Evolutionary conservation across 2,113 vertebrate species (phyloP).

Genomic region (Nannospalax galili): DNA sequence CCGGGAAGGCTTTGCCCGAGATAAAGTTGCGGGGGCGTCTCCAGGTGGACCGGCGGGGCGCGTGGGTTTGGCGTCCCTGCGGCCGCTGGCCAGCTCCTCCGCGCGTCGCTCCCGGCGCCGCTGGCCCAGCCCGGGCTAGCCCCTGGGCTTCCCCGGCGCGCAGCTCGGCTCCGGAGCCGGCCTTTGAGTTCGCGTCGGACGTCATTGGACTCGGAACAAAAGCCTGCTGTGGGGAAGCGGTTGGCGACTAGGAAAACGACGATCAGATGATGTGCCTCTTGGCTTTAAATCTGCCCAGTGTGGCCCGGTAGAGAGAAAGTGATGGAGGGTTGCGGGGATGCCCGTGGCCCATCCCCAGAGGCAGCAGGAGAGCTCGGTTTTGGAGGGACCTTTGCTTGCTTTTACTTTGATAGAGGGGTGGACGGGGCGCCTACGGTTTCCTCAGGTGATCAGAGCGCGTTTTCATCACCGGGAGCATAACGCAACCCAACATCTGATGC

Average conservation of each 20-base stretch:
- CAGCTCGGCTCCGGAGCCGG: no score
- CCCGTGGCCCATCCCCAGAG: not conserved
- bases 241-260: not conserved
- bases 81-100: not conserved
- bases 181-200: not conserved
- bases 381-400: not conserved
- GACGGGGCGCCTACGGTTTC: not conserved
- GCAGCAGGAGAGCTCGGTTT: not conserved
- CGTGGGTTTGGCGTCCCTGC: not conserved
- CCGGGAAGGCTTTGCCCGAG: not conserved
- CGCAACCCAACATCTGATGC: constrained; percentile 32
- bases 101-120: not conserved
- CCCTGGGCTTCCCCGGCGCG: not conserved
- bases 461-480: not conserved
- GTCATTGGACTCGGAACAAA: not conserved
- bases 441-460: not conserved
- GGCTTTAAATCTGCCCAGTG: not conserved
- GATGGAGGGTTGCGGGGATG: not conserved
- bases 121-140: not conserved
- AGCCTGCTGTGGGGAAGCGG: not conserved
- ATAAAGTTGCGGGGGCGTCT: constrained; percentile 51
- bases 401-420: not conserved
- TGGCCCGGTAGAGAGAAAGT: not conserved
- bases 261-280: not conserved
- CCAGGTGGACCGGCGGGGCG: not conserved